Conservation (phyloP, 1,140 invertebrate species). For the Pseudachorutes palmiensis region DNA sequence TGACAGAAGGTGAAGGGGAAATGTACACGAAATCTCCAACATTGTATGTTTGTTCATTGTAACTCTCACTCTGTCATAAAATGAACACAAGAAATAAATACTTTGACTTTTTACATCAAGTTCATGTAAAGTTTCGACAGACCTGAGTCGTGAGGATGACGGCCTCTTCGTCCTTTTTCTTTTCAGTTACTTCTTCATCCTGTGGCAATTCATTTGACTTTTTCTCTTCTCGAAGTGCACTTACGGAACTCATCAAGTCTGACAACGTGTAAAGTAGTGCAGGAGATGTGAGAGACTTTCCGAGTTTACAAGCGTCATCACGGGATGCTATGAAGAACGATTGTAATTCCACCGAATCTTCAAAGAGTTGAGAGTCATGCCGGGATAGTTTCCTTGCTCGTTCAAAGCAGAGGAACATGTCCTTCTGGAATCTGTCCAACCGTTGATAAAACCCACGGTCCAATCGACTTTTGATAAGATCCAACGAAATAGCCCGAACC, state of each 20-base stretch:
- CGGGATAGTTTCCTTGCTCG: slow-evolving; percentile 74
- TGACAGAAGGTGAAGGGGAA: slow-evolving; percentile 50
- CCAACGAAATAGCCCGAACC: slow-evolving; percentile 67
- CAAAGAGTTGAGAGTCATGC: slow-evolving; percentile 87
- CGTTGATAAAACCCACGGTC: slow-evolving; percentile 83
- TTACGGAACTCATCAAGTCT: slow-evolving; percentile 62
- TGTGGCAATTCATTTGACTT: slow-evolving; percentile 59
- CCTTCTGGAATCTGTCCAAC: slow-evolving; percentile 91
- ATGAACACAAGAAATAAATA: neutral
- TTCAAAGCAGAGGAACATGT: slow-evolving; percentile 89
- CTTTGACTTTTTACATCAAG: neutral
- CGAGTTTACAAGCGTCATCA: slow-evolving; percentile 62
- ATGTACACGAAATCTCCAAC: slow-evolving; percentile 88
- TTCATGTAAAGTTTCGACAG: too few relatives aligned
- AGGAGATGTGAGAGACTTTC: slow-evolving; percentile 72
- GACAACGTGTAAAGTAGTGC: slow-evolving; percentile 71
- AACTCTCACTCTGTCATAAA: slow-evolving; percentile 44
- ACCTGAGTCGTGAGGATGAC: slow-evolving; percentile 30
- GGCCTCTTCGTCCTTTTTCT: slow-evolving; percentile 38
- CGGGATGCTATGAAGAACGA: slow-evolving; percentile 70
- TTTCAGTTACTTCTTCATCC: slow-evolving; percentile 59
- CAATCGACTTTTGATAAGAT: slow-evolving; percentile 72
- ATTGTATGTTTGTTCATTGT: slow-evolving; percentile 63
- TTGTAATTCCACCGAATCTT: slow-evolving; percentile 90
- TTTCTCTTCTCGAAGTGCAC: slow-evolving; percentile 67